phyloP scores from a whole-genome alignment of 2,888 invertebrate species.

The Ophion ventricosus region DNA sequence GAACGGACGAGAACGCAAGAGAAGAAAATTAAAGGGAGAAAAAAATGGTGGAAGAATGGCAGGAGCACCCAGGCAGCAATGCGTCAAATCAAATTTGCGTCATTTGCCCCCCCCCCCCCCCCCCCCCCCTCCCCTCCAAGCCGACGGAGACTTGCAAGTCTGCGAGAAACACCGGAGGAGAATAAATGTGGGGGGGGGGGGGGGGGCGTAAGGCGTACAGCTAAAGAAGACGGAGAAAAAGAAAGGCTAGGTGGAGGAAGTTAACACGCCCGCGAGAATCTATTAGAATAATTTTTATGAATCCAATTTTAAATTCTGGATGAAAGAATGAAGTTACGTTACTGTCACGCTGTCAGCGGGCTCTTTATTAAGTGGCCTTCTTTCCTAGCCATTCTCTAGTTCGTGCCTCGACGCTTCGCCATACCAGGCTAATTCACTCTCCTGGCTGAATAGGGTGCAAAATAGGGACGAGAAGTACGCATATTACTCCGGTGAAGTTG shows the following conservation, averaged over 20 bases:
- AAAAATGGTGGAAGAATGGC: constrained; percentile 60
- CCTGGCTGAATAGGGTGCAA: neutral
- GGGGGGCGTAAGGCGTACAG: neutral
- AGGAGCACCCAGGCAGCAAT: constrained; percentile 71
- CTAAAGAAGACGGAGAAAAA: constrained; percentile 26
- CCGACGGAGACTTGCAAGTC: constrained; percentile 62
- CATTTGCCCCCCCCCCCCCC: constrained; percentile 77
- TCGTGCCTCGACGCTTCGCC: constrained; percentile 27
- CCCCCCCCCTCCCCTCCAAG: constrained; percentile 65
- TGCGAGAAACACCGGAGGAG: constrained; percentile 30
- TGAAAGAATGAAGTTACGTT: constrained; percentile 79
- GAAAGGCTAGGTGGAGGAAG: neutral
- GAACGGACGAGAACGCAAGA: constrained; percentile 31
- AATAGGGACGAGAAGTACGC: neutral
- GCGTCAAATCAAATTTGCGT: constrained; percentile 83
- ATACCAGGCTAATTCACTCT: constrained; percentile 42
- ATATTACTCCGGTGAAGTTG: constrained; percentile 13
- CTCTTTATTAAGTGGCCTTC: constrained; percentile 80
- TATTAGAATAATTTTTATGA: constrained; percentile 83
- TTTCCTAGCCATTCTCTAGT: constrained; percentile 45
- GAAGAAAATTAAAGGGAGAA: constrained; percentile 62
- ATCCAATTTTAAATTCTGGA: constrained; percentile 82
- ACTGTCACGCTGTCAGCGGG: constrained; percentile 80
- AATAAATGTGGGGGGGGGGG: neutral
- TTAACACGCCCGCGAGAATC: constrained; percentile 77